Conservation (phyloP, 92 coral and sea anemone genomes). For the Phenganax stokvisi region DNA sequence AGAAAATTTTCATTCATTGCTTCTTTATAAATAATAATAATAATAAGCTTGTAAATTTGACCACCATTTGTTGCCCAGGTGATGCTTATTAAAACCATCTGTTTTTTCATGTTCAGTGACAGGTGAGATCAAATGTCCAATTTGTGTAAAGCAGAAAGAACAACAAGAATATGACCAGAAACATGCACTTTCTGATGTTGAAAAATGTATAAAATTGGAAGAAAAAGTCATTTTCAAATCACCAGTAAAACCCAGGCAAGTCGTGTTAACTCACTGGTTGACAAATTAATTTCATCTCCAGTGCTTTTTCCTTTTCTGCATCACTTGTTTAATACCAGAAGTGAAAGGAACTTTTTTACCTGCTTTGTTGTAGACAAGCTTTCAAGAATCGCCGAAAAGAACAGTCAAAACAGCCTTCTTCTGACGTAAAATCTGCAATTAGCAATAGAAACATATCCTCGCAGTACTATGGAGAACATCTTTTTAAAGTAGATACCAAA, state of each 20-base stretch:
- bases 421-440: neutral
- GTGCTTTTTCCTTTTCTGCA: no score
- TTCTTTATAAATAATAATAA: no score
- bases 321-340: no score
- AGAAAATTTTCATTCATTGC: no score
- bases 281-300: neutral
- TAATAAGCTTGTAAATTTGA: no score
- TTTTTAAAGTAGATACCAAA: constrained; percentile 70
- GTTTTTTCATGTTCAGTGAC: constrained; percentile 46
- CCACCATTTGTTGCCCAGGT: no score
- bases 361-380: neutral
- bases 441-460: constrained; percentile 85
- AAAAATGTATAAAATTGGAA: constrained; percentile 58
- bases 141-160: constrained; percentile 67
- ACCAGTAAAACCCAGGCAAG: constrained; percentile 37
- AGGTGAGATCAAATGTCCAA: constrained; percentile 64
- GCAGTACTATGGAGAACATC: constrained; percentile 90
- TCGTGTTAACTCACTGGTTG: neutral
- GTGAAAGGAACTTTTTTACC: no score
- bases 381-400: neutral
- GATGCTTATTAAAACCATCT: neutral
- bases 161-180: constrained; percentile 70
- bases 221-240: constrained; percentile 72
- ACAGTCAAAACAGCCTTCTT: neutral
- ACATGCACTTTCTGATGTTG: constrained; percentile 85